Evolutionary conservation across 2,113 vertebrate species (phyloP), one percentile per base, ranked within the genome.

Genomic region (Carassius gibelio): DNA sequence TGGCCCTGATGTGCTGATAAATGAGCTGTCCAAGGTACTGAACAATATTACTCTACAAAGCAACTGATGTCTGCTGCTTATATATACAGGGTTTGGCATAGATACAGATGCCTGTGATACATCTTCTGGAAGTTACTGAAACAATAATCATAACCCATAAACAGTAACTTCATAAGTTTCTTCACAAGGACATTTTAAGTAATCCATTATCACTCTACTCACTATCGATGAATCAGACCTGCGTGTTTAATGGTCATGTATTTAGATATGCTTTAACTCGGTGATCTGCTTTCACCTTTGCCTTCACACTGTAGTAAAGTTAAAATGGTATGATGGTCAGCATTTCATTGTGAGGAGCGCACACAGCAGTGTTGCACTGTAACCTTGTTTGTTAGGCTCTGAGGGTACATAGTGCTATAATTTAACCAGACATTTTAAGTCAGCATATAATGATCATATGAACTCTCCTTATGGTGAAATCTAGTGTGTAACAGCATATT

Each of bases 381-480:
- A 34, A 69, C 42, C 79, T 68, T 68, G 36, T 64, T 66, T 81
- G 78, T 50, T 66, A 45, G 13, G 61, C 38, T 66, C 23, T 48
- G 15, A 17, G 1, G 8, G 17, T 14, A 52, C 64, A 68, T 14
- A 23, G 17, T 71, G 48, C 26, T 69, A 82, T 23, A 72, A 55
- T 71, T 82, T 82, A 72, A 57, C 81, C 50, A 72, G 66, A 55
- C 45, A 71, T 17, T 21, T 8, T 26, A 52, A 36, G 30, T 82
- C 80, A 71, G 80, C 80, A 82, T 55, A 13, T 71, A 71, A 71
- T 71, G 26, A 82, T 50, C 80, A 14, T 52, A 69, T 36, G 48
- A 66, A 66, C 38, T 50, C 64, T n/a, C 55, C 64, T 11, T 21
- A 66, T 6, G 6, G 19, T 30, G 8, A 50, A 66, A 26, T 8